Evolutionary conservation across 2,888 invertebrate genomes (phyloP).

Genomic region (Phortica magna): DNA sequence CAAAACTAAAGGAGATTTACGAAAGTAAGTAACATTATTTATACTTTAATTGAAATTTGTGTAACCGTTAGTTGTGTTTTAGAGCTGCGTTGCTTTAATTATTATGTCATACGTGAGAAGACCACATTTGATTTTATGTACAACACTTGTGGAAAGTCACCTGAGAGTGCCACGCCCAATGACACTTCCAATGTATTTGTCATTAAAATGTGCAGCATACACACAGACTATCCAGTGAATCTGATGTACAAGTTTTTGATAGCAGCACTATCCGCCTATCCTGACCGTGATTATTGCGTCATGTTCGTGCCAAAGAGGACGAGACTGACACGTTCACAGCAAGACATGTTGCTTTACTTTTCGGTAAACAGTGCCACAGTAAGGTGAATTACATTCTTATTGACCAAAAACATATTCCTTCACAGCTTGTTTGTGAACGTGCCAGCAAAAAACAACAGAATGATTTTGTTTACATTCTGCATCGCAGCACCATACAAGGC

Average conservation of each 20-base stretch:
- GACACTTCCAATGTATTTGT: slow-evolving; percentile 63
- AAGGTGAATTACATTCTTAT: too few relatives aligned
- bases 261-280: slow-evolving; percentile 84
- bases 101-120: slow-evolving; percentile 50
- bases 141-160: slow-evolving; percentile 25
- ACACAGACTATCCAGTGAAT: slow-evolving; percentile 49
- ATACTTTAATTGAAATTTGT: not conserved
- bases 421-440: slow-evolving; percentile 54
- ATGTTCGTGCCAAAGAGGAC: slow-evolving; percentile 55
- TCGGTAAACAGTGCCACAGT: slow-evolving; percentile 53
- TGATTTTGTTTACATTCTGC: slow-evolving; percentile 66
- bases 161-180: slow-evolving; percentile 25
- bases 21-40: slow-evolving; percentile 47
- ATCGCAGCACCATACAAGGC: slow-evolving; percentile 68
- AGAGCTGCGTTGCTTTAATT: slow-evolving; percentile 35
- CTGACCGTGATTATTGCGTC: slow-evolving; percentile 81
- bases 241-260: slow-evolving; percentile 79
- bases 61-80: not conserved
- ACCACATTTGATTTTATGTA: slow-evolving; percentile 48
- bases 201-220: slow-evolving; percentile 62
- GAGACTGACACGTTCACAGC: slow-evolving; percentile 41
- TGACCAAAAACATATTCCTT: not conserved
- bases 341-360: slow-evolving; percentile 65
- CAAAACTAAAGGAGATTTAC: slow-evolving; percentile 51
- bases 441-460: slow-evolving; percentile 44